Evolutionary conservation across 2,113 vertebrate species (phyloP), one percentile per base, ranked within the genome.

Genomic region (Gobio gobio): DNA sequence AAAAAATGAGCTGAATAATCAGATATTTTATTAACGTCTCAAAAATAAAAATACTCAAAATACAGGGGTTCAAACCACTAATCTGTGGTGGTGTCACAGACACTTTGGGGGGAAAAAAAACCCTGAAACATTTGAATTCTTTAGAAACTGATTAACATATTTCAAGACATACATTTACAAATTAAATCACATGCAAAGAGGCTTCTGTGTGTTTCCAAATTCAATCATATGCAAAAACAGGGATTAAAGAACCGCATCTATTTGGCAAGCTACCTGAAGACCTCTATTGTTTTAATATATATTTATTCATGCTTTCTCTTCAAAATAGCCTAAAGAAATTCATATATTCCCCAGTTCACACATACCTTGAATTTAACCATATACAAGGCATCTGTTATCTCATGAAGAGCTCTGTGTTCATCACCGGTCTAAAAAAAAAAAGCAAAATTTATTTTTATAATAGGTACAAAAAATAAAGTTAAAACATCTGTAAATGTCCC

Each of bases 301-400:
- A 24, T 7, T 79, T 7, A 73, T 47, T 47, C 58, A 79, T 29
- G 8, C 7, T 16, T 64, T 64, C 8, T 49, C 22, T 64, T 40
- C 4, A 26, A 33, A 43, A 70, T 43, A 68, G 29, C 29, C 3
- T 10, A 68, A 56, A 56, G 0, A 22, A 36, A 40, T 33, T 59
- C 0, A 4, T 20, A 4, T 59, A n/a, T 56, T 40, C 1, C 9
- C 16, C 49, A 76, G 20, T 12, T 78, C 58, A 59, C 16, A 59
- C 66, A 87, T 92, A 97, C 98, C 94, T 98, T 99, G 93, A 96
- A 98, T 89, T 97, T 98, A 54, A 99, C 97, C 96, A 96, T 99
- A 90, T 97, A 98, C 72, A 99, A 92, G 12, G 96, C 95, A 45
- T 99, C 98, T 33, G 98, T 99, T 88, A 99, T 93, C 79, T 93